Percentiles rank a stretch among this genome's conserved stretches.
These are phyloP conservation scores for Zoroaster sp. DNA, from an alignment of 53 echinoderm and acorn worm genomes.

Conservation along the genomic window DNA sequence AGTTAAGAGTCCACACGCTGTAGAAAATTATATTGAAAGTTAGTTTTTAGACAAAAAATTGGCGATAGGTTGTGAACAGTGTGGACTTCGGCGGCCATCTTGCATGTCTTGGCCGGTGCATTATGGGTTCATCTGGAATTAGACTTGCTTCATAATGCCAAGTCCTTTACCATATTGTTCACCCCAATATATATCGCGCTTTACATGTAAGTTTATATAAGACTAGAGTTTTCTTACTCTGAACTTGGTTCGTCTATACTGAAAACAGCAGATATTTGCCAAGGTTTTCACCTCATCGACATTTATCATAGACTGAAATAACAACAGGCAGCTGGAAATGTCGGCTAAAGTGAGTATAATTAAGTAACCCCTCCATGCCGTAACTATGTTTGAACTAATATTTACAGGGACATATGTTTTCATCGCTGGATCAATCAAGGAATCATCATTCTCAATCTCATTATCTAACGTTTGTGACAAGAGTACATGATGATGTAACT, in stretches of 20 bases:
- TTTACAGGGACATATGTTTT: not conserved
- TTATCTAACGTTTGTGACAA: too few species aligned
- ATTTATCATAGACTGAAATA: not conserved
- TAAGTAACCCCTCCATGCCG: too few species aligned
- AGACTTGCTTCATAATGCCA: not conserved
- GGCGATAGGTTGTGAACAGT: not conserved
- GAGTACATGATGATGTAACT: too few species aligned
- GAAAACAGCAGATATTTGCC: not conserved
- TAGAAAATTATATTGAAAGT: not conserved
- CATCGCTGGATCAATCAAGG: not conserved
- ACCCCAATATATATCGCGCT: not conserved
- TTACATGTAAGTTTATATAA: not conserved
- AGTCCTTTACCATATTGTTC: not conserved
- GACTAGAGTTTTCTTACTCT: not conserved
- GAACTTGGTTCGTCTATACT: not conserved
- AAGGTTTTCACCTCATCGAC: not conserved
- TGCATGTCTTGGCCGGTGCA: slow-evolving; percentile 39
- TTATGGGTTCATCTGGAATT: slow-evolving; percentile 1
- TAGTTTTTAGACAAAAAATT: not conserved
- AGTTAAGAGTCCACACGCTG: not conserved
- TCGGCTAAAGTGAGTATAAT: slow-evolving; percentile 40
- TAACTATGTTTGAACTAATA: not conserved
- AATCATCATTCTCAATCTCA: not conserved
- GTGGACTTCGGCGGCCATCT: slow-evolving; percentile 4
- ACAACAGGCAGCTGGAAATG: slow-evolving; percentile 2